Evolutionary conservation across 2,113 vertebrate genomes (phyloP).

Genomic region (Lanius ludovicianus): DNA sequence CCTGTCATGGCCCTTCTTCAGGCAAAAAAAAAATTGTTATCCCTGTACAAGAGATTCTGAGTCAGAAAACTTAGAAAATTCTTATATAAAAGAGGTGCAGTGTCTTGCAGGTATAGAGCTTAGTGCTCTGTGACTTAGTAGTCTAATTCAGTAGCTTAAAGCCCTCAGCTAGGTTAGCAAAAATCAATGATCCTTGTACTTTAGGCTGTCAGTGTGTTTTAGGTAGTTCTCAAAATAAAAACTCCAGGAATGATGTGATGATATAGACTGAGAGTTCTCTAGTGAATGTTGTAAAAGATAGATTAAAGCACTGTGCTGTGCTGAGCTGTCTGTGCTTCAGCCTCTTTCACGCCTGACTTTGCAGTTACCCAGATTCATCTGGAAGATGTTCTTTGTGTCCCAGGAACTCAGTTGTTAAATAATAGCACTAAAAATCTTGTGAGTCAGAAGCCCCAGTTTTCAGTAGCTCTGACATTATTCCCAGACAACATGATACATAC

Average conservation of each 20-base stretch:
- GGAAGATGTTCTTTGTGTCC: not conserved
- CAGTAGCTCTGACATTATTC: not conserved
- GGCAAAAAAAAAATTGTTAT: not conserved
- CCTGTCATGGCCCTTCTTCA: not conserved
- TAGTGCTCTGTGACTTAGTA: not conserved
- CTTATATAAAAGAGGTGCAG: not conserved
- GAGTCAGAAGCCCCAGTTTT: not conserved
- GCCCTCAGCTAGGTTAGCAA: not conserved
- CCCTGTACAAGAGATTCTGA: not conserved
- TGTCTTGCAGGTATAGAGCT: not conserved
- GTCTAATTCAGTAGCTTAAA: not conserved
- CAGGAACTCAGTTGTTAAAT: not conserved
- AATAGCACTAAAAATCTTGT: not conserved
- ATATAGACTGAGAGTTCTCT: not conserved
- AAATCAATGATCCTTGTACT: not conserved
- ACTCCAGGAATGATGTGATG: not conserved
- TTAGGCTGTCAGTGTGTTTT: not conserved
- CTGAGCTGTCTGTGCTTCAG: not conserved
- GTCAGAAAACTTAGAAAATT: not conserved
- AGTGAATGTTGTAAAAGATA: not conserved
- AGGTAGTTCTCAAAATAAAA: constrained; percentile 1
- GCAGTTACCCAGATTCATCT: not conserved
- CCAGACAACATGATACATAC: not conserved
- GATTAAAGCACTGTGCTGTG: not conserved
- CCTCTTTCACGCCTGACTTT: not conserved